Evolutionary conservation across 2,888 invertebrate species (phyloP).

Genomic region (Morinoia aosen): DNA sequence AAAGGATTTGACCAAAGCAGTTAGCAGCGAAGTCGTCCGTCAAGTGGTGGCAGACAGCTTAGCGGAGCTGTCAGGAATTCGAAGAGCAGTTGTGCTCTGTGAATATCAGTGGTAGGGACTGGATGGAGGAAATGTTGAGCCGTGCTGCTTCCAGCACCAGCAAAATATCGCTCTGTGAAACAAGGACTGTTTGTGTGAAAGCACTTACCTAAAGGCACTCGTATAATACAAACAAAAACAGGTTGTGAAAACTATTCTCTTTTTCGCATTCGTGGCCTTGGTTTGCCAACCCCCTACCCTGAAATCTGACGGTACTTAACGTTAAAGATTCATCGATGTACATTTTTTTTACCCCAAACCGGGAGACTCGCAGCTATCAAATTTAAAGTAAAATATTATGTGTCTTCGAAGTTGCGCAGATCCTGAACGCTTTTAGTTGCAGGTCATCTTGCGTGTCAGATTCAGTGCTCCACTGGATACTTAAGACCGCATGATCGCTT

Average conservation of each 20-base stretch:
- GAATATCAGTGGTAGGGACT: background rate
- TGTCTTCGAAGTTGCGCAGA: background rate
- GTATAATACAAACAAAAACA: background rate
- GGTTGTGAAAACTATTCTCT: background rate
- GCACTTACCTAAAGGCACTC: too few relatives aligned
- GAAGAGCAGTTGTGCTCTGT: background rate
- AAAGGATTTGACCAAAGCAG: background rate
- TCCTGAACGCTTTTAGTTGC: background rate
- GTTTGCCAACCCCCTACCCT: background rate
- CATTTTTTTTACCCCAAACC: too few relatives aligned
- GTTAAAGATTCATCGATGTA: background rate
- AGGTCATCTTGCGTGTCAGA: background rate
- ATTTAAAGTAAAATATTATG: background rate
- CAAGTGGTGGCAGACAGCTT: background rate
- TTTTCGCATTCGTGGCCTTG: background rate
- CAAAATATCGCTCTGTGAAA: background rate
- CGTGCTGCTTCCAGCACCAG: background rate
- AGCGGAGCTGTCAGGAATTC: background rate
- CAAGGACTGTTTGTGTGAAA: background rate
- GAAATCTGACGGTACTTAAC: background rate
- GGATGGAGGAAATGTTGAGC: background rate
- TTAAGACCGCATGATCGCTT: background rate
- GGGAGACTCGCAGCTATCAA: background rate
- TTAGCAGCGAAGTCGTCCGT: slow-evolving; percentile 12
- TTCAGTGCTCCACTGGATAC: background rate